Base-by-base conservation (phyloP, 2,888 invertebrate species). In the Stratiomys singularior region DNA sequence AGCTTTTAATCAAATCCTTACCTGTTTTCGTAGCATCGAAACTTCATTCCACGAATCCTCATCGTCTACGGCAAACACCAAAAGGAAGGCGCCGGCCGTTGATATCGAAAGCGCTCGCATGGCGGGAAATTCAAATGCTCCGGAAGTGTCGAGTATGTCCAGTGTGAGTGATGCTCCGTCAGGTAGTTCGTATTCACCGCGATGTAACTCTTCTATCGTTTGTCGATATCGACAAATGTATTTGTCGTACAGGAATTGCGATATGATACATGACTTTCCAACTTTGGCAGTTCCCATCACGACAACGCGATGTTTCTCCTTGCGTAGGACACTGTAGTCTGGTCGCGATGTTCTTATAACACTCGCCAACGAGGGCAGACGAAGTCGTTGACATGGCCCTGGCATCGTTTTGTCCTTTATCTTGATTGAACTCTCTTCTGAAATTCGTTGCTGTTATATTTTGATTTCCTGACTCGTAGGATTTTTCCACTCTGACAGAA, bases 41-140 rank as follows among this genome's bases (percentile, higher is more conserved):
- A 90, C 89, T 82, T 90, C 90, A 78, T 87, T 86, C 84, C 90
- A 92, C 9, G 91, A 91, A 72, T 87, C 87, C 9, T 87, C 87
- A 81, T 91, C 90, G 81, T 90, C 90, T 0, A 92, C 88, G 63
- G 91, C 89, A 86, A 92, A 94, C 23, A 93, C 93, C 27, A 94
- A 88, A 67, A 93, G 89, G 84, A 93, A 93, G 71, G 93, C 94
- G 82, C 92, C 91, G 9, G 92, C 93, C n/a, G 91, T 92, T 67
- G 91, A 90, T 80, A 94, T 93, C 52, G 92, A 92, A 56, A 94
- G 88, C 58, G 92, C 89, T 80, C 93, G 87, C 93, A 94, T 94
- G 52, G 93, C 93, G 0, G 94, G 93, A 84, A 93, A 94, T 83
- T 92, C 91, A 82, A 86, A 87, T 21, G 91, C 90, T 27, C 92